Conservation (phyloP, 1,140 invertebrate genomes). For the Drosophila persimilis region DNA sequence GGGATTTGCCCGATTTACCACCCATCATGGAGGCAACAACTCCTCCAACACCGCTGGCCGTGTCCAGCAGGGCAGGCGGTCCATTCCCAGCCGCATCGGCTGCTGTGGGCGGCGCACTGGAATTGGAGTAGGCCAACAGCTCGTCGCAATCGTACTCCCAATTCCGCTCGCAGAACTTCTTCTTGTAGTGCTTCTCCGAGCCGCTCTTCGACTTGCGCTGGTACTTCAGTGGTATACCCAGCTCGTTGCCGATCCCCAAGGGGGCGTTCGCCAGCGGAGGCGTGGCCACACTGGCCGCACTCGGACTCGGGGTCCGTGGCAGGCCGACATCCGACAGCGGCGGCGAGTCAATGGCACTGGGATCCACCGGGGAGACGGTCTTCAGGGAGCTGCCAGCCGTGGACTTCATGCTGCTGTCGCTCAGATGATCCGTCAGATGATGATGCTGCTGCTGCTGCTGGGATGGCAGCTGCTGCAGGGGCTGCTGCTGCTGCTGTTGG, state of each 20-base stretch:
- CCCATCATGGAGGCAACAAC: slow-evolving; percentile 8
- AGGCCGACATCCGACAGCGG: slow-evolving; percentile 85
- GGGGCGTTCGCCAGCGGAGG: slow-evolving; percentile 80
- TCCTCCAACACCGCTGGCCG: background rate
- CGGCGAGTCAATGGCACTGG: slow-evolving; percentile 83
- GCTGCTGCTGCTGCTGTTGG: slow-evolving; percentile 26
- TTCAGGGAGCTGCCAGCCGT: slow-evolving; percentile 60
- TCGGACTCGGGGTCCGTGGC: slow-evolving; percentile 88
- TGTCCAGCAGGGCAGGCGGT: slow-evolving; percentile 17
- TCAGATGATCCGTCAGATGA: slow-evolving; percentile 67
- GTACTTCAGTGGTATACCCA: slow-evolving; percentile 85
- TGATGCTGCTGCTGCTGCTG: slow-evolving; percentile 47
- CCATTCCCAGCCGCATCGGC: slow-evolving; percentile 71
- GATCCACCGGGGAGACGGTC: slow-evolving; percentile 69
- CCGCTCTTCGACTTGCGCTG: slow-evolving; percentile 86
- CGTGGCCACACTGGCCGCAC: slow-evolving; percentile 83
- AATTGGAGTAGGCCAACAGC: slow-evolving; percentile 72
- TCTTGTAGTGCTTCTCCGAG: slow-evolving; percentile 88
- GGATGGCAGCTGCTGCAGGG: slow-evolving; percentile 16
- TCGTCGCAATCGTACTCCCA: slow-evolving; percentile 85
- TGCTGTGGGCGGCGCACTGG: slow-evolving; percentile 61
- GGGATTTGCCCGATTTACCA: slow-evolving; percentile 63
- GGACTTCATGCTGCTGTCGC: slow-evolving; percentile 78
- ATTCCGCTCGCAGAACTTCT: slow-evolving; percentile 89
- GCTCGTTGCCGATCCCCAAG: slow-evolving; percentile 22